Base-by-base conservation (phyloP, 2,113 vertebrate species). In the Phoenicopterus ruber region DNA sequence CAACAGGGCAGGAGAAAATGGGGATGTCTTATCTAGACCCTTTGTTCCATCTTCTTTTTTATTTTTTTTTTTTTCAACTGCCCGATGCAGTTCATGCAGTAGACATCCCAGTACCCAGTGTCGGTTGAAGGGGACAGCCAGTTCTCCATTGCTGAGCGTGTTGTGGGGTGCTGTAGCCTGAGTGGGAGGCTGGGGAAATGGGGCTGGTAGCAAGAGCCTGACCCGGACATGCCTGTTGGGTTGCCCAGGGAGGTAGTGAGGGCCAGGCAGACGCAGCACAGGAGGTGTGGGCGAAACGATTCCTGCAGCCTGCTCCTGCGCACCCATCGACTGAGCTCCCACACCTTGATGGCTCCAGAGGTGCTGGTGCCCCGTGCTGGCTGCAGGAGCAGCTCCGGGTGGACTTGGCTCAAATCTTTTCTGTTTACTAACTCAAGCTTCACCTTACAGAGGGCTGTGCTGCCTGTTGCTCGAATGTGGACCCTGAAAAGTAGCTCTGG, bases 201-300 rank as follows among this genome's bases (percentile, higher is more conserved):
- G 40, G 9, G 8, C 40, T 67, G 54, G 32, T 55, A 62, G 59
- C 42, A 78, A 31, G 6, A 82, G 10, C 52, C 26, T 55, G n/a
- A 46, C 14, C 5, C 0, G 1, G 54, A 40, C 1, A 0, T 62
- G 28, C 29, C 12, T 40, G 7, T 40, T 62, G 36, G 20, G 8
- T 62, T 73, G 47, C 10, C 78, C 59, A 69, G 46, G 38, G 31
- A 72, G 16, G 36, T 57, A 13, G 20, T 62, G 78, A 32, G 17
- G 28, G 12, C 24, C 66, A 73, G 20, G 25, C 0, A 1, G 47
- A 62, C 2, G 5, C 11, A 24, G 24, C 1, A 5, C 24, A 55
- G 28, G 24, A 67, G 24, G 6, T 55, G 17, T 61, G 59, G 59
- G 20, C 2, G 3, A 61, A 55, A 29, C 2, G 1, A 14, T 72